Evolutionary conservation across 2,888 invertebrate genomes (phyloP).

Genomic region (Parnassius apollo): DNA sequence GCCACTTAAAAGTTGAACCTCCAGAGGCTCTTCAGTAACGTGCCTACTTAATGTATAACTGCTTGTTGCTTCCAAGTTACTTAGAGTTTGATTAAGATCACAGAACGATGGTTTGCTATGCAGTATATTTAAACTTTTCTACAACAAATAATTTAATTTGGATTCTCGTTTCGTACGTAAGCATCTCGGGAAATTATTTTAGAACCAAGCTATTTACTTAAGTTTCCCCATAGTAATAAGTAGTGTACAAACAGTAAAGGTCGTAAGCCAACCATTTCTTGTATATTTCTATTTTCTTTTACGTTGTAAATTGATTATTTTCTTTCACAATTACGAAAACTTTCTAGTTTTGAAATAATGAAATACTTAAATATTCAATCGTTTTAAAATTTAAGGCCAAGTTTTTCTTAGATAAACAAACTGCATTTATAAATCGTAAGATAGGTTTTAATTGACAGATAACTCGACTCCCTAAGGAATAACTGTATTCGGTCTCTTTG

Average conservation of each 20-base stretch:
- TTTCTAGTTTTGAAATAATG: no score
- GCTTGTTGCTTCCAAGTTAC: conserved; percentile 2
- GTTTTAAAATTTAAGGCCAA: no score
- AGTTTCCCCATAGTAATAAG: background rate
- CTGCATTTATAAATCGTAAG: no score
- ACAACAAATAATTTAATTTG: background rate
- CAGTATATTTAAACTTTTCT: background rate
- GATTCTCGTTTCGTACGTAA: background rate
- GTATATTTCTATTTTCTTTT: no score
- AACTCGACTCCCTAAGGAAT: no score
- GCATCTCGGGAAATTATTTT: background rate
- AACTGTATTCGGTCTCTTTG: no score
- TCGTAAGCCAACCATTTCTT: no score
- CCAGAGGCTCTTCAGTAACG: background rate
- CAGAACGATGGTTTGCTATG: background rate
- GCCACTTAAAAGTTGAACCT: conserved; percentile 9
- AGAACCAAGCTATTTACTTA: background rate
- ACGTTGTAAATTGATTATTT: no score
- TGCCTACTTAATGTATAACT: background rate
- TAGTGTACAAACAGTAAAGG: background rate
- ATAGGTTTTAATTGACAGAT: no score
- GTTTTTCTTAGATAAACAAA: no score
- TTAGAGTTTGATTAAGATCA: conserved; percentile 1
- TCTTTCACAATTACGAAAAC: no score
- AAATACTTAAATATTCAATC: no score